phyloP scores from a whole-genome alignment of 2,797 vertebrate genomes.

The Peromyscus attwateri region DNA sequence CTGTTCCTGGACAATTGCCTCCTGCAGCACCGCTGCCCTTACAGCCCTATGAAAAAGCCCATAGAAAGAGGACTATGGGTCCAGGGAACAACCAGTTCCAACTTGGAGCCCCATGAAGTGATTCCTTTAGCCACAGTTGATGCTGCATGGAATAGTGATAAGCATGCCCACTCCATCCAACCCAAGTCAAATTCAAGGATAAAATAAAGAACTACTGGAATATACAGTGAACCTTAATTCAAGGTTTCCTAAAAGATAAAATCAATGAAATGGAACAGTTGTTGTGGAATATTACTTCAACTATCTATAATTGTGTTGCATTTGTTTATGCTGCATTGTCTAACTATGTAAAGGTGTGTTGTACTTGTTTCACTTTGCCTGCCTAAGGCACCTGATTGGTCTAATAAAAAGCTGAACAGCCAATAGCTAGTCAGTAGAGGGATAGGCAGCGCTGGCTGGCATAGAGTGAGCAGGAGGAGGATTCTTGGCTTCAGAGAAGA shows the following conservation, averaged over 20 bases:
- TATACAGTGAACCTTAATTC: not conserved
- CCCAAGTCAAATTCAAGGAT: not conserved
- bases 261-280: not conserved
- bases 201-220: not conserved
- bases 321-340: not conserved
- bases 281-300: not conserved
- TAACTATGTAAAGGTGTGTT: not conserved
- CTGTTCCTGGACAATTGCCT: not conserved
- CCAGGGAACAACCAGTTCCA: not conserved
- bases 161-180: not conserved
- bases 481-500: not conserved
- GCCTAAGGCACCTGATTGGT: not conserved
- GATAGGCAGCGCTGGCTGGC: not conserved
- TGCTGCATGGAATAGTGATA: not conserved
- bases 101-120: not conserved
- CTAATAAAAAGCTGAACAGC: not conserved
- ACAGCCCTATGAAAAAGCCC: not conserved
- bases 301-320: not conserved
- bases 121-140: not conserved
- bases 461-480: not conserved
- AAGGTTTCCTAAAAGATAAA: conserved; percentile 19
- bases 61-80: not conserved
- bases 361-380: no score
- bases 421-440: not conserved
- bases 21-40: not conserved